A percentile compares a stretch with the other conserved stretches of the same genome.
Evolutionary conservation across 2,113 vertebrate genomes (phyloP).

Genomic region (Misgurnus mizolepis): DNA sequence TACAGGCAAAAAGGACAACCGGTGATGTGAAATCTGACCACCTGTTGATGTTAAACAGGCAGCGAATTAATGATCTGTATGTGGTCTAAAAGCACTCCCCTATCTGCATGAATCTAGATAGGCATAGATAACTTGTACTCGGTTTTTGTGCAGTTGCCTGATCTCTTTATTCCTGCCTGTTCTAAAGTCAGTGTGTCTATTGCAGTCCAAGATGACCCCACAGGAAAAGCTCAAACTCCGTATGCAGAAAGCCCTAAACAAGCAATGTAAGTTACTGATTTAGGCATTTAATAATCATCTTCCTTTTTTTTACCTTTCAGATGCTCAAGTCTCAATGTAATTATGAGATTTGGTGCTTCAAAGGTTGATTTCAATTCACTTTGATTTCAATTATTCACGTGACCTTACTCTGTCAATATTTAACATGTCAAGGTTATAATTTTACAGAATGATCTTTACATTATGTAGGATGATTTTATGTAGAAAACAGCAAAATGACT

Average conservation of each 20-base stretch:
- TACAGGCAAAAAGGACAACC: not conserved
- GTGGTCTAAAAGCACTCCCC: not conserved
- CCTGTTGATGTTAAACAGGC: not conserved
- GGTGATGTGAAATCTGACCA: not conserved
- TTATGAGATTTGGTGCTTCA: too few relatives aligned
- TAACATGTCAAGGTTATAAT: too few relatives aligned
- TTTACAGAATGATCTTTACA: too few relatives aligned
- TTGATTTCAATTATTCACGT: too few relatives aligned
- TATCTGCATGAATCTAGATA: not conserved
- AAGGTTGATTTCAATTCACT: too few relatives aligned
- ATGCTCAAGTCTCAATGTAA: too few relatives aligned
- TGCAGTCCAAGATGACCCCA: conserved; percentile 89
- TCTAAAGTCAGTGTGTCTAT: conserved; percentile 66
- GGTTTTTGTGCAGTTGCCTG: conserved; percentile 3
- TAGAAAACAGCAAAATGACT: too few relatives aligned
- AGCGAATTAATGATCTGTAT: not conserved
- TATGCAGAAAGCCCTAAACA: conserved; percentile 94
- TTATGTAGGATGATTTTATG: too few relatives aligned
- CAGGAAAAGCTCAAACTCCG: conserved; percentile 89
- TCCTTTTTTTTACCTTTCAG: too few relatives aligned
- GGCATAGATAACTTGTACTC: not conserved
- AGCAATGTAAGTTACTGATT: conserved; percentile 80
- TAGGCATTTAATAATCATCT: not conserved
- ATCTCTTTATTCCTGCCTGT: conserved; percentile 33
- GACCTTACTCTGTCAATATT: too few relatives aligned